phyloP scores from a whole-genome alignment of 2,113 vertebrate genomes.

The Forbesichthys papilliferus region DNA sequence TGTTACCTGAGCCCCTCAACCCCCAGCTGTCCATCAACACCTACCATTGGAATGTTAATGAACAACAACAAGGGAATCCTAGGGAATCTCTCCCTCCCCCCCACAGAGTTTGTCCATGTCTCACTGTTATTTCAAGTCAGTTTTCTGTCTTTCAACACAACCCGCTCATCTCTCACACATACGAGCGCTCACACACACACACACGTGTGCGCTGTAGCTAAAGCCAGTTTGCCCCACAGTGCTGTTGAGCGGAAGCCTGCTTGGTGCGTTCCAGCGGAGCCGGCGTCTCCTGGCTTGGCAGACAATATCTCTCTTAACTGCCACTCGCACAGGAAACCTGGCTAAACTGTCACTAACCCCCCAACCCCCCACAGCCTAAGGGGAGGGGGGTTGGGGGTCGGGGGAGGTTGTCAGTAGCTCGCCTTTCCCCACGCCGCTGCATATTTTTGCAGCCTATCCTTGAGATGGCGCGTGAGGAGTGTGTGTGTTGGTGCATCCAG shows the following conservation, averaged over 20 bases:
- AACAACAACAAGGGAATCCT: slow-evolving; percentile 69
- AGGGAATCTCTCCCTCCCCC: slow-evolving; percentile 39
- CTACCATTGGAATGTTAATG: slow-evolving; percentile 72
- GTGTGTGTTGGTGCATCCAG: neutral
- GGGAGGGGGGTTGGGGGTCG: neutral
- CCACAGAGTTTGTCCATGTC: neutral
- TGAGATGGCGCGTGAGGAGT: neutral
- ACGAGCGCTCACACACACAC: neutral
- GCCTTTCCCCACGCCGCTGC: slow-evolving; percentile 58
- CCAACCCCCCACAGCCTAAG: slow-evolving; percentile 39
- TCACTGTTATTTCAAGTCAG: slow-evolving; percentile 12
- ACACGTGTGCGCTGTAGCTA: neutral
- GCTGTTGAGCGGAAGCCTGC: slow-evolving; percentile 23
- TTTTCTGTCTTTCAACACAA: neutral
- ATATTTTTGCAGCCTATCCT: slow-evolving; percentile 53
- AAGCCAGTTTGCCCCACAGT: neutral
- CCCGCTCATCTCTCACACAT: neutral
- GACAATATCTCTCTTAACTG: slow-evolving; percentile 60
- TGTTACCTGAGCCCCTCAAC: slow-evolving; percentile 52
- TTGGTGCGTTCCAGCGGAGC: slow-evolving; percentile 21
- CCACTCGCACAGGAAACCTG: slow-evolving; percentile 64
- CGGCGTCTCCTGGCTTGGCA: slow-evolving; percentile 44
- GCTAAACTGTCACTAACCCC: slow-evolving; percentile 60
- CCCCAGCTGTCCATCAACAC: slow-evolving; percentile 69
- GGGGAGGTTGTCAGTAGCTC: slow-evolving; percentile 44